phyloP scores from a whole-genome alignment of 2,888 invertebrate genomes.

The Dinocampus coccinellae region DNA sequence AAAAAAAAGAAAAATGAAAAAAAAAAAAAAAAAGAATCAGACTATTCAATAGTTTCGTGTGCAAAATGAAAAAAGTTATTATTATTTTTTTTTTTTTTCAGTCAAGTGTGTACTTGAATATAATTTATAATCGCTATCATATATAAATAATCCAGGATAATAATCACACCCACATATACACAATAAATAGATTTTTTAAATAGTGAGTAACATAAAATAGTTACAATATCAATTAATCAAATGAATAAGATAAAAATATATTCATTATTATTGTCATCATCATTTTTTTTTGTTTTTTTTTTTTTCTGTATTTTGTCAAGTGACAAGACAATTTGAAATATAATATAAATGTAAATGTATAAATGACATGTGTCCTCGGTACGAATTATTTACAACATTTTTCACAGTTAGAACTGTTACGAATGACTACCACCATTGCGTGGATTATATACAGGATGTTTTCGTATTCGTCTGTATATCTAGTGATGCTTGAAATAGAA shows the following conservation, averaged over 20 bases:
- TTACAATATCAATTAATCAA: not conserved
- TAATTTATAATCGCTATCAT: not conserved
- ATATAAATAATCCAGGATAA: conserved; percentile 8
- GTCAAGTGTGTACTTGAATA: conserved; percentile 18
- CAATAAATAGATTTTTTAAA: not conserved
- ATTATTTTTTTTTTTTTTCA: no score
- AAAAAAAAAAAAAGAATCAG: conserved; percentile 2
- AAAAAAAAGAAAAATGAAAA: not conserved
- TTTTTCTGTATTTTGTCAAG: not conserved
- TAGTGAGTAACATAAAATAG: not conserved
- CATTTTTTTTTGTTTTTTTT: no score
- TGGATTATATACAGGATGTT: conserved; percentile 12
- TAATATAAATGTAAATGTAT: not conserved
- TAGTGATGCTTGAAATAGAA: conserved; percentile 59
- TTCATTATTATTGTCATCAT: not conserved
- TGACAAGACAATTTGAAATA: not conserved
- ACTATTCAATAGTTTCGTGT: conserved; percentile 24
- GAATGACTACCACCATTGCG: not conserved
- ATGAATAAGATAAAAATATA: not conserved
- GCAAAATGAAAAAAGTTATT: no score
- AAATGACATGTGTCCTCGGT: conserved; percentile 3
- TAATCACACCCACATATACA: not conserved
- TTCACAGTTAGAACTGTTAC: not conserved
- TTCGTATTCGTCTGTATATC: conserved; percentile 17
- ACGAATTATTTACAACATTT: conserved; percentile 19